A percentile compares a stretch with the other conserved stretches of the same genome.
phyloP scores from a whole-genome alignment of 2,797 vertebrate genomes.

The Chloroceryle amazona region DNA sequence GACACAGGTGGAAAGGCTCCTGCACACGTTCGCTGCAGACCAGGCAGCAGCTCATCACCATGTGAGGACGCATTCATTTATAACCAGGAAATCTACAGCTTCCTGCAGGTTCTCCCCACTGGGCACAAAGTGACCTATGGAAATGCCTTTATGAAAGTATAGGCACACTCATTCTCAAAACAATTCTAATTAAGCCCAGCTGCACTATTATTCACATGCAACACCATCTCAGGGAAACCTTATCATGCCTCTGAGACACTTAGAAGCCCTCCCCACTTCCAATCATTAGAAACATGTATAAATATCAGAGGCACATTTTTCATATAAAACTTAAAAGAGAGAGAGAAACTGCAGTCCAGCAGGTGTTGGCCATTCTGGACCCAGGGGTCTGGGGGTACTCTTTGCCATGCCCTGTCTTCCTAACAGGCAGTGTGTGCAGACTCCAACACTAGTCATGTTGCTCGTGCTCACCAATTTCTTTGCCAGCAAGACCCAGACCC shows the following conservation, averaged over 20 bases:
- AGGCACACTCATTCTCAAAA: not conserved
- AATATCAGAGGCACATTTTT: not conserved
- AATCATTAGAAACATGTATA: rapidly evolving
- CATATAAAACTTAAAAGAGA: not conserved
- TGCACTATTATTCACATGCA: not conserved
- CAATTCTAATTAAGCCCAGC: not conserved
- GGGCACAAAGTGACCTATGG: not conserved
- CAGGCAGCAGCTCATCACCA: not conserved
- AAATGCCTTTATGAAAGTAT: rapidly evolving
- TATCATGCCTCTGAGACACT: rapidly evolving
- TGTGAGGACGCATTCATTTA: not conserved
- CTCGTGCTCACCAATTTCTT: not conserved
- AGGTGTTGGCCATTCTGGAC: not conserved
- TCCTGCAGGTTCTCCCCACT: not conserved
- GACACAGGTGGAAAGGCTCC: not conserved
- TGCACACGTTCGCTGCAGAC: rapidly evolving
- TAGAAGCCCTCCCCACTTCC: not conserved
- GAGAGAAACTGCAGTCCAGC: not conserved
- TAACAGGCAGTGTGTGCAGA: rapidly evolving
- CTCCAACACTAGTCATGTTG: not conserved
- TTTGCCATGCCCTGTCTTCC: not conserved
- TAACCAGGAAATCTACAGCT: not conserved
- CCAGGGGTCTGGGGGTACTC: not conserved
- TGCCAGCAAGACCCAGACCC: not conserved
- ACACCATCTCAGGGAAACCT: rapidly evolving